Percentiles rank a stretch among this genome's conserved stretches.
Evolutionary conservation across 2,888 invertebrate genomes (phyloP).

Genomic region (Brenthis daphne): DNA sequence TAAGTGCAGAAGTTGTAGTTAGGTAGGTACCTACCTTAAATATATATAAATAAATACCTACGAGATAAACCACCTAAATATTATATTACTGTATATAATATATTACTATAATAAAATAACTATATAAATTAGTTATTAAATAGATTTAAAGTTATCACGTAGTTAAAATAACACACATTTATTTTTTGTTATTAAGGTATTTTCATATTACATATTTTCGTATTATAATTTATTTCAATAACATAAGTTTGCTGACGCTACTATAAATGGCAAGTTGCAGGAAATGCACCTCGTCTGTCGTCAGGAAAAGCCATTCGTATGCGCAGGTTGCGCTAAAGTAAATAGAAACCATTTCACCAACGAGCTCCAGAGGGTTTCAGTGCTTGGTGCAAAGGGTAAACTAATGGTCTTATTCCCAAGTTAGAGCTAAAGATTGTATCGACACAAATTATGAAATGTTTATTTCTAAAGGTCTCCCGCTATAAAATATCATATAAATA

Average conservation of each 20-base stretch:
- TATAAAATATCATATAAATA: no score
- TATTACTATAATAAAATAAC: no score
- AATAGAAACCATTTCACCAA: conserved; percentile 38
- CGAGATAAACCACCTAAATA: no score
- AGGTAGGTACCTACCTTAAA: no score
- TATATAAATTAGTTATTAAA: no score
- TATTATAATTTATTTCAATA: background rate
- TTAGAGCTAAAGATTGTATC: conserved; percentile 11
- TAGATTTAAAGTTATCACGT: no score
- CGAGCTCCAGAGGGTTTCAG: conserved; percentile 46
- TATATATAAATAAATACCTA: no score
- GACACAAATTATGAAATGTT: background rate
- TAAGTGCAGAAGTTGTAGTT: no score
- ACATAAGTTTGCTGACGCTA: conserved; percentile 54
- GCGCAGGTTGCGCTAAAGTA: conserved; percentile 48
- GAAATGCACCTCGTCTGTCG: conserved; percentile 66
- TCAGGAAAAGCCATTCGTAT: conserved; percentile 60
- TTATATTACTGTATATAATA: no score
- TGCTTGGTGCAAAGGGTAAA: conserved; percentile 53
- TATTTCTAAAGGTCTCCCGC: no score
- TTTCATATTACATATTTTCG: background rate
- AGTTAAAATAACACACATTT: no score
- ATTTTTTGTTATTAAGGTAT: background rate
- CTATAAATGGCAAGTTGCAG: conserved; percentile 54
- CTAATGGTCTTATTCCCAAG: conserved; percentile 29